Base-by-base conservation (phyloP, 2,113 vertebrate species). In the Malurus alboscapulatus region DNA sequence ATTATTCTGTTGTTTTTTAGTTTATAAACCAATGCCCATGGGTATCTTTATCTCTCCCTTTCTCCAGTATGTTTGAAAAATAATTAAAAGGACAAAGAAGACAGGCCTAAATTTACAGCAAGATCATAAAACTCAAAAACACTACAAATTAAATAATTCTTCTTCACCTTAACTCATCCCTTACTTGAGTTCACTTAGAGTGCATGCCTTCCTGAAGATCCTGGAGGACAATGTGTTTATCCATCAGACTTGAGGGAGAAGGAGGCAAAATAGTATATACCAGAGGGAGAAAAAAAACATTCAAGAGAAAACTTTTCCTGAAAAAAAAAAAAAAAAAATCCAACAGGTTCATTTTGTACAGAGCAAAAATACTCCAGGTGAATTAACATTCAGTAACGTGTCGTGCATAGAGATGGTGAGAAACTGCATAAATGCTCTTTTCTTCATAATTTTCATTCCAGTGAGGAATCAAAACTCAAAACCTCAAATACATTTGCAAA, bases 241-340 rank as follows among this genome's bases (percentile, higher is more conserved):
- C 44, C 45, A 45, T n/a, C 12, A 65, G 19, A 40, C 25, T n/a
- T 74, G 51, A 71, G 27, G 50, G 27, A 68, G 20, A 90, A 78
- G 16, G 4, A 13, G 77, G 19, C 18, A 53, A 92, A 80, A 18
- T 40, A 71, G 32, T 25, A 11, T 38, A 34, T 21, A 45, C 9
- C 20, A 66, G 14, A 44, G 24, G 9, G 15, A 7, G 2, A 0
- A 5, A 65, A 59, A 55, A 48, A 27, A 2, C 25, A 7, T 76
- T 68, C 17, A 65, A 61, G 24, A 57, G 13, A 65, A 69, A 84
- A 21, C 1, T 7, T 84, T 44, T 17, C 8, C 27, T 36, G 6
- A 29, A 74, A 54, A 74, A 71, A 27, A 4, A 50, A 50, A 27
- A 5, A 17, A 50, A 14, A 27, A 8, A 18, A 7, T 5, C 21